Evolutionary conservation across 35 echinoderm and acorn worm genomes (phyloP).

Genomic region (Apostichopus californicus): DNA sequence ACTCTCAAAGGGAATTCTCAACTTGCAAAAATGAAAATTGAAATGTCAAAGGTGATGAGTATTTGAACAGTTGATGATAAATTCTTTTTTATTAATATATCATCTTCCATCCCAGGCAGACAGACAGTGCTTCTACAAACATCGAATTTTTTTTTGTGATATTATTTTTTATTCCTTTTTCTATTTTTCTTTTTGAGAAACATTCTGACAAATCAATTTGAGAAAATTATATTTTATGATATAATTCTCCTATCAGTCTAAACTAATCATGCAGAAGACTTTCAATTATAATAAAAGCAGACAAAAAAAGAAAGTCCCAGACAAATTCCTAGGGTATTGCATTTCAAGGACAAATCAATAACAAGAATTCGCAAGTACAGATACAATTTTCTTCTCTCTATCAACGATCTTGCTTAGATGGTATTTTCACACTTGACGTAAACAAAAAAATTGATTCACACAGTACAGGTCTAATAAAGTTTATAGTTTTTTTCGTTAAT

Average conservation of each 20-base stretch:
- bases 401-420: neutral
- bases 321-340: neutral
- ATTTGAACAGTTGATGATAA: neutral
- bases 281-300: neutral
- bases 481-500: too few species aligned
- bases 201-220: neutral
- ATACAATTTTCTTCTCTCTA: neutral
- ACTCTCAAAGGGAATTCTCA: neutral
- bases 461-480: too few species aligned
- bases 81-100: neutral
- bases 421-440: neutral
- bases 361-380: neutral
- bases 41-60: neutral
- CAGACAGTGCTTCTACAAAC: neutral
- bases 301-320: neutral
- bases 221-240: neutral
- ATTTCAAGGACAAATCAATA: neutral
- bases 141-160: neutral
- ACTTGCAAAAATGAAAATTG: neutral
- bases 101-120: neutral
- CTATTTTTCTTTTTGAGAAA: neutral
- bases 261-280: neutral
- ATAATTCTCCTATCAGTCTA: neutral
- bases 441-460: neutral
- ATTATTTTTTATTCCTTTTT: neutral